Evolutionary conservation across 2,113 vertebrate species (phyloP).

Genomic region (Sphyrna mokarran): DNA sequence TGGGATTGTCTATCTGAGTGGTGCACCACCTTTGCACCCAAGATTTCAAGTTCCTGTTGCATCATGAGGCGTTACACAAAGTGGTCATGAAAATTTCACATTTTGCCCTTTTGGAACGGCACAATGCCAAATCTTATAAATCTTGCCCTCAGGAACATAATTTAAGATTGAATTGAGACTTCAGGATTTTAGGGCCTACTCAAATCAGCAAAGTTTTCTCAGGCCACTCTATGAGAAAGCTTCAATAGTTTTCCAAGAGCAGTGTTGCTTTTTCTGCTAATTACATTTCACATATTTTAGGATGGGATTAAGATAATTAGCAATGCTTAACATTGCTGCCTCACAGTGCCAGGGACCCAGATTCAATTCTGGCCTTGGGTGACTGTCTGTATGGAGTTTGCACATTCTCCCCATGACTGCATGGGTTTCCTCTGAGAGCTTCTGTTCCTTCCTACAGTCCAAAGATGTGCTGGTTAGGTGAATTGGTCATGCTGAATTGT

Average conservation of each 20-base stretch:
- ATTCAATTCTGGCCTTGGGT: too few relatives aligned
- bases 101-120: not conserved
- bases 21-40: not conserved
- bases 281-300: not conserved
- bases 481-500: too few relatives aligned
- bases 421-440: too few relatives aligned
- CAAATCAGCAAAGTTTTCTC: not conserved
- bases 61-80: not conserved
- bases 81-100: not conserved
- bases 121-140: not conserved
- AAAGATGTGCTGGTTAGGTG: too few relatives aligned
- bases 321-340: too few relatives aligned
- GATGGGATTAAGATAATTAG: too few relatives aligned
- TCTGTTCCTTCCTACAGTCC: too few relatives aligned
- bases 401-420: too few relatives aligned
- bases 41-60: not conserved
- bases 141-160: not conserved
- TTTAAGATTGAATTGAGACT: not conserved
- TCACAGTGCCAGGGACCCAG: too few relatives aligned
- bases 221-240: not conserved
- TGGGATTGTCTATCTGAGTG: not conserved
- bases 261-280: not conserved
- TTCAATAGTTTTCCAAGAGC: not conserved
- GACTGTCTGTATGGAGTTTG: too few relatives aligned
- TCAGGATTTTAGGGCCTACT: not conserved